Conservation (phyloP, 1,140 invertebrate genomes). For the Trichonephila inaurata region DNA sequence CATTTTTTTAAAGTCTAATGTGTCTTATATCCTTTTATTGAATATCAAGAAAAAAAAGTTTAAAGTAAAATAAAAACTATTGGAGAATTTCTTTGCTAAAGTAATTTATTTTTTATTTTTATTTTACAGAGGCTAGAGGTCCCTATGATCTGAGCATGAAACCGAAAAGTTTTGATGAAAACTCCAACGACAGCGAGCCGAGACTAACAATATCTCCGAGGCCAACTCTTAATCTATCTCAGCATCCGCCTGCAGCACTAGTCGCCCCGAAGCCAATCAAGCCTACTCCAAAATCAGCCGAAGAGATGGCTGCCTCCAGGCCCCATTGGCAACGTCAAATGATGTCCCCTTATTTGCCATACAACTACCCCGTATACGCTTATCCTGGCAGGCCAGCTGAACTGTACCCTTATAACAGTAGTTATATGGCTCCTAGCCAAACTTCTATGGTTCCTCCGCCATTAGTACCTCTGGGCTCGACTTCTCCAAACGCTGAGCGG, state of each 20-base stretch:
- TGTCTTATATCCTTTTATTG: too few species aligned
- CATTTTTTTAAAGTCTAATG: too few species aligned
- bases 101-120: not conserved
- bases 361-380: constrained; percentile 58
- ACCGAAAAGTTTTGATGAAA: constrained; percentile 60
- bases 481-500: constrained; percentile 57
- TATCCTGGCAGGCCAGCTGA: constrained; percentile 38
- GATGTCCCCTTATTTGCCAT: constrained; percentile 53
- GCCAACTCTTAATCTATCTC: not conserved
- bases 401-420: constrained; percentile 32
- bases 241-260: constrained; percentile 50
- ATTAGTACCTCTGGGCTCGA: constrained; percentile 60
- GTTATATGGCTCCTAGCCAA: not conserved
- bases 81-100: too few species aligned
- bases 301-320: constrained; percentile 49
- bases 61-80: too few species aligned
- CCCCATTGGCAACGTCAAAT: constrained; percentile 54
- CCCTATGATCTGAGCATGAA: constrained; percentile 78
- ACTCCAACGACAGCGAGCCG: constrained; percentile 57
- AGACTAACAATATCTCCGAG: constrained; percentile 39
- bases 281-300: constrained; percentile 61
- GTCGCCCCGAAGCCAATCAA: constrained; percentile 70
- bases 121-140: constrained; percentile 71
- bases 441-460: constrained; percentile 62
- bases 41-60: too few species aligned